phyloP scores from a whole-genome alignment of 2,888 invertebrate genomes.

The Choreutis nemorana region DNA sequence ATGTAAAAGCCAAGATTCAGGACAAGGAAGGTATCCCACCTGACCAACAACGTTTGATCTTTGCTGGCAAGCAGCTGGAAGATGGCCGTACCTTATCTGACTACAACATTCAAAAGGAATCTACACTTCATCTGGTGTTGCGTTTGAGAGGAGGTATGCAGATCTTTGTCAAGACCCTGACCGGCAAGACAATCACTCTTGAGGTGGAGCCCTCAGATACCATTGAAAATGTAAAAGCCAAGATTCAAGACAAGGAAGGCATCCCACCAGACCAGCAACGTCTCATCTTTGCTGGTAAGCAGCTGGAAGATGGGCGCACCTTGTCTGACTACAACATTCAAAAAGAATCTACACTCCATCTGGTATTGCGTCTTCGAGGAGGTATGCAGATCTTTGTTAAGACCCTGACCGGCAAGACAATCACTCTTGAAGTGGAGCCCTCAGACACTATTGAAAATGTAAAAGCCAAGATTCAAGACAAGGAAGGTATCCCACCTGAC shows the following conservation, averaged over 20 bases:
- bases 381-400: conserved; percentile 31
- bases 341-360: conserved; percentile 24
- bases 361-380: conserved; percentile 23
- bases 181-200: conserved; percentile 24
- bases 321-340: conserved; percentile 27
- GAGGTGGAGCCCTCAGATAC: conserved; percentile 25
- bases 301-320: conserved; percentile 24
- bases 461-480: conserved; percentile 26
- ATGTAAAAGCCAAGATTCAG: conserved; percentile 30
- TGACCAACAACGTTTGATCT: conserved; percentile 29
- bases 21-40: conserved; percentile 33
- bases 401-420: conserved; percentile 25
- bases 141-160: conserved; percentile 32
- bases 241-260: conserved; percentile 27
- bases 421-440: conserved; percentile 23
- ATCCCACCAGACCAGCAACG: conserved; percentile 29
- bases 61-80: conserved; percentile 29
- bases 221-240: conserved; percentile 25
- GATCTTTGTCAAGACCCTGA: conserved; percentile 27
- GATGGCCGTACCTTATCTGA: conserved; percentile 29
- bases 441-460: conserved; percentile 28
- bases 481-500: conserved; percentile 26
- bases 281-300: conserved; percentile 25
- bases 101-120: conserved; percentile 31
- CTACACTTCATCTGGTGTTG: conserved; percentile 24